Conservation (phyloP, 2,113 vertebrate genomes). For the Salminus brasiliensis region DNA sequence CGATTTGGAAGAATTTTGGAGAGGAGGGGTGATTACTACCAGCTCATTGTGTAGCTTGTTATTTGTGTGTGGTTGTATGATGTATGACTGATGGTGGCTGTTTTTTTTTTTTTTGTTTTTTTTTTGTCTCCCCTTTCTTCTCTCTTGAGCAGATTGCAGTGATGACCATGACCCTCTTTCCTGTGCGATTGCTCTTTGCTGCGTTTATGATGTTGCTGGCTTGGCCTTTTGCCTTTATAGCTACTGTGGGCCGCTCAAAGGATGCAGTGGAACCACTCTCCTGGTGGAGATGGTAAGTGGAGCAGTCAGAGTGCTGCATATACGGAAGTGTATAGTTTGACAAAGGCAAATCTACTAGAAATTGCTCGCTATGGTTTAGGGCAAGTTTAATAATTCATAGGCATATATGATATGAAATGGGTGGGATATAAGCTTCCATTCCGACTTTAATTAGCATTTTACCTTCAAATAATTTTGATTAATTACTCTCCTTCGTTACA, state of each 20-base stretch:
- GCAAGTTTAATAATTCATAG: too few species aligned
- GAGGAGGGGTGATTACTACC: neutral
- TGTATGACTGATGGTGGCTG: neutral
- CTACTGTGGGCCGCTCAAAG: conserved; percentile 81
- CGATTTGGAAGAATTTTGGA: neutral
- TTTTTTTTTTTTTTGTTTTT: conserved; percentile 3
- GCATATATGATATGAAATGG: too few species aligned
- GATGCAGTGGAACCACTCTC: conserved; percentile 79
- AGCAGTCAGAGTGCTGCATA: neutral
- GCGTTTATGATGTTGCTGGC: conserved; percentile 92
- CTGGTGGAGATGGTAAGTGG: conserved; percentile 82
- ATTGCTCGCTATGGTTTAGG: too few species aligned
- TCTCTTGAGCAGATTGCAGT: conserved; percentile 78
- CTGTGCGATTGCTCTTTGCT: conserved; percentile 86
- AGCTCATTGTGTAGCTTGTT: neutral
- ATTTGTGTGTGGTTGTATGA: neutral
- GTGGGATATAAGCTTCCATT: too few species aligned
- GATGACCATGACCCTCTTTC: conserved; percentile 93
- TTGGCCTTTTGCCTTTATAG: conserved; percentile 90
- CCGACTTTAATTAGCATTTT: too few species aligned
- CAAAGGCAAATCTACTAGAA: too few species aligned
- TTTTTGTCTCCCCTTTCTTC: neutral
- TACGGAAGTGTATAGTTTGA: neutral
- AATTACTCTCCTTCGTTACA: too few species aligned
- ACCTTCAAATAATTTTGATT: too few species aligned